Percentiles rank a stretch among this genome's conserved stretches.
Conservation (phyloP, 2,113 vertebrate species). For the Marmota monax region DNA sequence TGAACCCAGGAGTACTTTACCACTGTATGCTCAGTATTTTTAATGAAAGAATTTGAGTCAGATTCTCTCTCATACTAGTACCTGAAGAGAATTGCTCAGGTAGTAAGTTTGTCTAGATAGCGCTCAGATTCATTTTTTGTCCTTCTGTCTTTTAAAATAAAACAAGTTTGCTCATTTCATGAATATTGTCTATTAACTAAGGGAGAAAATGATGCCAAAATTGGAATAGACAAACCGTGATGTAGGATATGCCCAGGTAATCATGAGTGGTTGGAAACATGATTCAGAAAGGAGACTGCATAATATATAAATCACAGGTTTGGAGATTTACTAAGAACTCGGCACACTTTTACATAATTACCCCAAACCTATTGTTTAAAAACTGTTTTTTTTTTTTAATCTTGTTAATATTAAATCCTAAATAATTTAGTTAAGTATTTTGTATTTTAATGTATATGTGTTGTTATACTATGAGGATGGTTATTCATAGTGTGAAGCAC, state of each 20-base stretch:
- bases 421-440: slow-evolving; percentile 23
- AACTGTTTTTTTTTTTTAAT: background rate
- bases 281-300: background rate
- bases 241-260: background rate
- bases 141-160: background rate
- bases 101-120: background rate
- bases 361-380: background rate
- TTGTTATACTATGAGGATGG: background rate
- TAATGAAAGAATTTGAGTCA: background rate
- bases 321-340: slow-evolving; percentile 11
- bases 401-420: background rate
- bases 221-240: background rate
- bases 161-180: background rate
- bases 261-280: background rate
- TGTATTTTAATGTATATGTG: slow-evolving; percentile 34
- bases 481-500: background rate
- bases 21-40: background rate
- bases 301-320: background rate
- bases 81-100: background rate
- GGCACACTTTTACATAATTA: background rate
- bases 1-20: too few species aligned
- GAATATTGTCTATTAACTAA: background rate
- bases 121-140: background rate
- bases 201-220: slow-evolving; percentile 39
- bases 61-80: background rate